Conservation (phyloP, 2,113 vertebrate genomes). For the Asarcornis scutulata region DNA sequence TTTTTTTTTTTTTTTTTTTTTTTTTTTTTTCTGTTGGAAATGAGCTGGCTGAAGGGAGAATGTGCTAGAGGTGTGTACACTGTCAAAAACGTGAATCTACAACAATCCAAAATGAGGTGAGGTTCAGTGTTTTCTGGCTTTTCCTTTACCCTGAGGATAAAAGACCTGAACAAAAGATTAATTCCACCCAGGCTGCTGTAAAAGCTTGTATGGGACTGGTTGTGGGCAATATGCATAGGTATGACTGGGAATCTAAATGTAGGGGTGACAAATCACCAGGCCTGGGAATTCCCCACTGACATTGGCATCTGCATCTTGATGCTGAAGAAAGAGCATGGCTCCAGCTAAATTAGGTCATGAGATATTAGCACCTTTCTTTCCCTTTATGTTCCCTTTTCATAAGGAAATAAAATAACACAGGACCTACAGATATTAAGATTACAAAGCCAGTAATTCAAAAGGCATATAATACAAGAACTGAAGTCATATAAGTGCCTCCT, state of each 20-base stretch:
- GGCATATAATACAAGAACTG: conserved; percentile 4
- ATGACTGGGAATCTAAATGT: conserved; percentile 26
- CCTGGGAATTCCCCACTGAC: conserved; percentile 1
- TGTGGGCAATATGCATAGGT: background rate
- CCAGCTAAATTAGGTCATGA: conserved; percentile 46
- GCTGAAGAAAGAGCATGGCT: conserved; percentile 8
- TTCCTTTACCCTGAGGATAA: background rate
- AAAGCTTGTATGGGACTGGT: conserved; percentile 9
- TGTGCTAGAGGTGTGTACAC: background rate
- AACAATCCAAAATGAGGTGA: background rate
- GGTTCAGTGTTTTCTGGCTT: background rate
- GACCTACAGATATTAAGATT: conserved; percentile 26
- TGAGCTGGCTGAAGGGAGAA: background rate
- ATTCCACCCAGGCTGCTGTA: background rate
- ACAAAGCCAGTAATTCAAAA: conserved; percentile 17
- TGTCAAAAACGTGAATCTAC: background rate
- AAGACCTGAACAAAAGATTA: background rate
- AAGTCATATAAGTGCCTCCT: conserved; percentile 3
- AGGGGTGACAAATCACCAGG: conserved; percentile 13
- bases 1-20: background rate
- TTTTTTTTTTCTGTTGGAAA: background rate
- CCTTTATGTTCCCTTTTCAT: conserved; percentile 22
- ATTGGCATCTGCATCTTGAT: background rate
- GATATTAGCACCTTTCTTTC: conserved; percentile 37
- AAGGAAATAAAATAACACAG: conserved; percentile 44